phyloP scores from a whole-genome alignment of 2,888 invertebrate species.

The Drepana falcataria region DNA sequence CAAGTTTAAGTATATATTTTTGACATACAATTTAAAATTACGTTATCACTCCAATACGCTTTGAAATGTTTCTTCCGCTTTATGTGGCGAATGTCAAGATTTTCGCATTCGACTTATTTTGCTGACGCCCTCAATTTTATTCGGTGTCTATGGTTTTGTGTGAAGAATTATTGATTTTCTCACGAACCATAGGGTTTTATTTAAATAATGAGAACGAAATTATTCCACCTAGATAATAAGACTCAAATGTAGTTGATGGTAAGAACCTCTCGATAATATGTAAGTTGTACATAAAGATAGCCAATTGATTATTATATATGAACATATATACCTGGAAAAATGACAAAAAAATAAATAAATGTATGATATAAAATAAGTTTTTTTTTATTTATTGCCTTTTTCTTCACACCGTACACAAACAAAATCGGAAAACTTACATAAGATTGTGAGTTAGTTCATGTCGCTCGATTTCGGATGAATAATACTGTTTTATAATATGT shows the following conservation, averaged over 20 bases:
- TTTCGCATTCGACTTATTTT: background rate
- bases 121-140: background rate
- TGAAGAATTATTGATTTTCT: slow-evolving; percentile 22
- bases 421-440: no score
- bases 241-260: slow-evolving; percentile 63
- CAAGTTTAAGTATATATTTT: no score
- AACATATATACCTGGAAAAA: slow-evolving; percentile 59
- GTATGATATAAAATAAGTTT: slow-evolving; percentile 43
- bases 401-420: background rate
- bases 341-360: slow-evolving; percentile 58
- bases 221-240: slow-evolving; percentile 72
- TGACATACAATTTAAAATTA: no score
- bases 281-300: slow-evolving; percentile 71
- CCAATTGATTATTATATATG: slow-evolving; percentile 65
- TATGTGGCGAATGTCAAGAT: background rate
- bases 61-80: slow-evolving; percentile 1
- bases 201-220: slow-evolving; percentile 39
- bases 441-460: no score
- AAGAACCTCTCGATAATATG: slow-evolving; percentile 55
- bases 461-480: no score
- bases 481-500: no score
- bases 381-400: slow-evolving; percentile 33
- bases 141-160: slow-evolving; percentile 9
- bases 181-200: slow-evolving; percentile 19
- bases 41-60: no score